These are phyloP conservation scores for Apolygus lucorum DNA, from an alignment of 1,140 invertebrate species.

Conservation along the genomic window DNA sequence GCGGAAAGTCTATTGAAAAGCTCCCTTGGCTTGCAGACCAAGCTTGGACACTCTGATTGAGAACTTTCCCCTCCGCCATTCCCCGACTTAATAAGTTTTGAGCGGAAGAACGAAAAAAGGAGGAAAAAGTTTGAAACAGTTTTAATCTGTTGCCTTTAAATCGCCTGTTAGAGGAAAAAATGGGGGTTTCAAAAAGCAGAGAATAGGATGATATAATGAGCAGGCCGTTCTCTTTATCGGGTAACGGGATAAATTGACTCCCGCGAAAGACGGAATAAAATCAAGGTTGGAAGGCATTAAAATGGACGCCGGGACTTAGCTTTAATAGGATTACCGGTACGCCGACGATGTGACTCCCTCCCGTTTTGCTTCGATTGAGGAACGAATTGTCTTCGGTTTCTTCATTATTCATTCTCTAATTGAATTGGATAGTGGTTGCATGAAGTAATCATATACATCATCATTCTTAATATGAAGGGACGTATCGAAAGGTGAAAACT, in stretches of 20 bases:
- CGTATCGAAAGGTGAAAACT: too few relatives aligned
- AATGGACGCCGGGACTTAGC: constrained; percentile 2
- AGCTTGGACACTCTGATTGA: too few relatives aligned
- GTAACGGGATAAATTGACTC: constrained; percentile 9
- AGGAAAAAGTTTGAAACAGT: too few relatives aligned
- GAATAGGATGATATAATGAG: not conserved
- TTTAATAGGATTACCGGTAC: constrained; percentile 7
- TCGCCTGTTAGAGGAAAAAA: not conserved
- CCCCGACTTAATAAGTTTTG: too few relatives aligned
- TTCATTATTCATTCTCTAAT: not conserved
- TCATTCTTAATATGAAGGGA: too few relatives aligned
- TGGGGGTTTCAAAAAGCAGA: not conserved
- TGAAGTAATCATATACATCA: too few relatives aligned
- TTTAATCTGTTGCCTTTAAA: constrained; percentile 5
- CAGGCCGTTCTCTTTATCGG: constrained; percentile 6
- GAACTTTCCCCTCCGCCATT: too few relatives aligned
- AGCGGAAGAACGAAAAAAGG: too few relatives aligned
- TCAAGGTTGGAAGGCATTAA: constrained; percentile 6
- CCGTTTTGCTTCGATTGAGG: not conserved
- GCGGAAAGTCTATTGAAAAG: too few relatives aligned
- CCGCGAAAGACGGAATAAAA: not conserved
- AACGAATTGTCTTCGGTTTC: constrained; percentile 10
- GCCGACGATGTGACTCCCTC: not conserved
- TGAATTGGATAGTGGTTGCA: not conserved
- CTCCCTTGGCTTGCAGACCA: too few relatives aligned